Evolutionary conservation across 2,113 vertebrate species (phyloP), one percentile per base, ranked within the genome.

Genomic region (Etia nguti): DNA sequence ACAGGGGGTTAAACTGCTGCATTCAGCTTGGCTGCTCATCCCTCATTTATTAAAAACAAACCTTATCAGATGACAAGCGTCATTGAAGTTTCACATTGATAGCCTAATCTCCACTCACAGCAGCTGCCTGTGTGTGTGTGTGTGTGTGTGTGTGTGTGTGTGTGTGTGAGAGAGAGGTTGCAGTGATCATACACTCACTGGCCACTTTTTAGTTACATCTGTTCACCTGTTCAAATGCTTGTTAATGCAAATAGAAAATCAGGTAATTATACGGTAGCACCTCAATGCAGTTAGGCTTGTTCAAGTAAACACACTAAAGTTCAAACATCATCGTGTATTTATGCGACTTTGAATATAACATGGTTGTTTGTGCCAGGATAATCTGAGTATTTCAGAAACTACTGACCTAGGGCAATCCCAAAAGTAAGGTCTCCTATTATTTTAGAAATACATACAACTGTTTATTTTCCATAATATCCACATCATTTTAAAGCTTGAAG

Each of bases 41-140:
- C 86, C 81, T 92, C 90, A 93, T 92, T 94, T 92, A 94, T 94
- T 93, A 90, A 91, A 94, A 89, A 91, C 85, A 94, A 88, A 92
- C 85, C 88, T 88, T 92, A 93, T 94, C 88, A 93, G 89, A 93
- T 89, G 85, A 90, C 82, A 85, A 87, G 85, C 68, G 56, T 86
- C 91, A 91, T 92, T 94, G 92, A 92, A 93, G 92, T 93, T 91
- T 92, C 90, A 92, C 92, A 92, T 91, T 93, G 90, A 94, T 92
- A 85, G 84, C 91, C 89, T 92, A 90, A 93, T 91, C 87, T 92
- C 85, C 80, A 68, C 85, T 55, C 57, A 60, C 81, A 86, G 87
- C 92, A 90, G 92, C 89, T 88, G 85, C 75, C 57, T 79, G 43
- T 48, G 34, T 82, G 52, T 31, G n/a, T 84, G 8, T 55, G 31